Evolutionary conservation across 2,797 vertebrate genomes (phyloP), one percentile per base, ranked within the genome.

Genomic region (Acrossocheilus wenchowensis): DNA sequence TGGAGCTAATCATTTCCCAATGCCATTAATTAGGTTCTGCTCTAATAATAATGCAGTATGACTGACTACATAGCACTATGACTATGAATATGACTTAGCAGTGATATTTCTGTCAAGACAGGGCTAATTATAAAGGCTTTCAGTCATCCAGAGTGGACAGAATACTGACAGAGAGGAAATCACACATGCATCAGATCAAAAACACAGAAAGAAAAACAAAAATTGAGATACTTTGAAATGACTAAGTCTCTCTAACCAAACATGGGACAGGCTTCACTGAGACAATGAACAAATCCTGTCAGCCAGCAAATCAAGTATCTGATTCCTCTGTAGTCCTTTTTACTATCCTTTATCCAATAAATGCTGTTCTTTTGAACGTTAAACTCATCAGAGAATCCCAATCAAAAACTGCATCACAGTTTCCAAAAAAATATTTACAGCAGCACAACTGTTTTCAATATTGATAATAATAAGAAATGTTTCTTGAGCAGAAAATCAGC

Each of bases 11-110:
- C 30, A 66, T 62, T 36, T 39, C 34, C 12, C 34, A 54, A 71
- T 71, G 14, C 14, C 0, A 66, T 36, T 83, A 83, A 83, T 75
- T 62, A 83, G 54, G 71, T 64, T 83, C 12, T 83, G 82, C 57
- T 83, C 82, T 64, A 83, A 66, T 36, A 64, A 83, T 75, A 64
- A 43, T 10, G 71, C 54, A 74, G 62, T 50, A 36, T 62, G 81
- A 45, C 69, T 43, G 52, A 78, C 7, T 78, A 41, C 54, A 74
- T 34, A 39, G 48, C 54, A n/a, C 2, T 2, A 64, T 6, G 19
- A 64, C 72, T 52, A 36, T 81, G 64, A 52, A 52, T n/a, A 34
- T 83, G 71, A 83, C 41, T 83, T 83, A 57, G 69, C 26, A 39
- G 64, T 26, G 48, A 82, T 82, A 34, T 68, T 71, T 69, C 62